Percentiles rank a stretch among this genome's conserved stretches.
phyloP scores from a whole-genome alignment of 2,888 invertebrate species.

The Metalampra italica region DNA sequence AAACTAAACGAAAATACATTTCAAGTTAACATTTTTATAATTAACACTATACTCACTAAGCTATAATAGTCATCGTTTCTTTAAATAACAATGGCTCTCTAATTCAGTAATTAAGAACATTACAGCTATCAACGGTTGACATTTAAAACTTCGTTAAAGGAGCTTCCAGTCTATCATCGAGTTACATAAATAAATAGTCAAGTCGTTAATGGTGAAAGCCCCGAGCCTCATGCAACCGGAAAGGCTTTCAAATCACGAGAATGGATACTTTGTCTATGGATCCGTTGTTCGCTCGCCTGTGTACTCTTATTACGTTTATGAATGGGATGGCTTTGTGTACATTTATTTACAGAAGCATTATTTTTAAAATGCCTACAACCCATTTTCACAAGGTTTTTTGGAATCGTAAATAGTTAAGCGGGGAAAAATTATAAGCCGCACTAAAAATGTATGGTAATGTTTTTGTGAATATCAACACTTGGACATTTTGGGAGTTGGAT shows the following conservation, averaged over 20 bases:
- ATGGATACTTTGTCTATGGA: conserved; percentile 15
- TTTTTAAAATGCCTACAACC: too few species aligned
- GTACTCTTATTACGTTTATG: conserved; percentile 9
- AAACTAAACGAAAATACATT: neutral
- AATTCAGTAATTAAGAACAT: neutral
- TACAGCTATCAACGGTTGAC: conserved; percentile 5
- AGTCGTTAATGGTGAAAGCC: conserved; percentile 6
- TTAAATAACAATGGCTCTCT: neutral
- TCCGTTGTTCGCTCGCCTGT: conserved; percentile 8
- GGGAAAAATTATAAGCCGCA: too few species aligned
- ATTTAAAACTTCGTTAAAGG: neutral
- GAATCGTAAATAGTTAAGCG: too few species aligned
- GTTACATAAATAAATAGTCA: conserved; percentile 3
- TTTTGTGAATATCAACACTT: too few species aligned
- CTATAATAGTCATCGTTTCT: neutral
- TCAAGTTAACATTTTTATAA: neutral
- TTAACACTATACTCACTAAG: neutral
- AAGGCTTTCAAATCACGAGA: conserved; percentile 13
- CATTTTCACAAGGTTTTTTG: too few species aligned
- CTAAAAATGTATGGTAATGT: too few species aligned
- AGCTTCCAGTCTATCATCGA: neutral
- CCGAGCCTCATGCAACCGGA: conserved; percentile 7
- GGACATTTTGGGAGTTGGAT: too few species aligned
- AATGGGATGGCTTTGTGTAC: conserved; percentile 2
- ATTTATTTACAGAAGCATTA: neutral